These are phyloP conservation scores for Caenorhabditis sp. DNA, from an alignment of 2,888 invertebrate genomes.

Conservation along the genomic window DNA sequence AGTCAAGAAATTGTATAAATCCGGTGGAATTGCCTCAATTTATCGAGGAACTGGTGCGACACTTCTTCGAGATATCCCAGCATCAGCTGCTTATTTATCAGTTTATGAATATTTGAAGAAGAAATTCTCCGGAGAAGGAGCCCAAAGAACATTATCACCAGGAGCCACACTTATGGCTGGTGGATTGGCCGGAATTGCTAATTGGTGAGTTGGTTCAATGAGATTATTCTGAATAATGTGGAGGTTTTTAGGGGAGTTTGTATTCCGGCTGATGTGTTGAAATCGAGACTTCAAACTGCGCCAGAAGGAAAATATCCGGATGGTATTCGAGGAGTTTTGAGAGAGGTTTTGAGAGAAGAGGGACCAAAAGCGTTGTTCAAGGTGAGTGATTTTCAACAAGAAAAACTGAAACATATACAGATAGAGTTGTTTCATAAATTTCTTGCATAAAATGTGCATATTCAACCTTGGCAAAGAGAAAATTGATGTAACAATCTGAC, in stretches of 20 bases:
- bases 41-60: constrained; percentile 91
- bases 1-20: constrained; percentile 82
- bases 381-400: too few relatives aligned
- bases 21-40: constrained; percentile 90
- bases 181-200: constrained; percentile 93
- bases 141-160: constrained; percentile 63
- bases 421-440: too few relatives aligned
- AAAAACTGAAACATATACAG: too few relatives aligned
- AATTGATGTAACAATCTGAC: too few relatives aligned
- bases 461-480: too few relatives aligned
- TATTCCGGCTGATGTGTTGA: constrained; percentile 96
- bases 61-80: constrained; percentile 89
- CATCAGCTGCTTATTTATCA: constrained; percentile 95
- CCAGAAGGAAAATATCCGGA: constrained; percentile 92
- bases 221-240: too few relatives aligned
- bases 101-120: constrained; percentile 91
- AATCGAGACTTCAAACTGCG: constrained; percentile 95
- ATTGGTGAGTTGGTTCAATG: constrained; percentile 80
- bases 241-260: constrained; percentile 78
- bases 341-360: constrained; percentile 84
- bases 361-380: constrained; percentile 87
- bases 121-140: constrained; percentile 76
- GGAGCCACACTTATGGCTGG: constrained; percentile 82
- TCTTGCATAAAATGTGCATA: too few relatives aligned
- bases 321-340: constrained; percentile 89